Evolutionary conservation across 2,888 invertebrate species (phyloP), one percentile per base, ranked within the genome.

Genomic region (Pseudococcus viburni): DNA sequence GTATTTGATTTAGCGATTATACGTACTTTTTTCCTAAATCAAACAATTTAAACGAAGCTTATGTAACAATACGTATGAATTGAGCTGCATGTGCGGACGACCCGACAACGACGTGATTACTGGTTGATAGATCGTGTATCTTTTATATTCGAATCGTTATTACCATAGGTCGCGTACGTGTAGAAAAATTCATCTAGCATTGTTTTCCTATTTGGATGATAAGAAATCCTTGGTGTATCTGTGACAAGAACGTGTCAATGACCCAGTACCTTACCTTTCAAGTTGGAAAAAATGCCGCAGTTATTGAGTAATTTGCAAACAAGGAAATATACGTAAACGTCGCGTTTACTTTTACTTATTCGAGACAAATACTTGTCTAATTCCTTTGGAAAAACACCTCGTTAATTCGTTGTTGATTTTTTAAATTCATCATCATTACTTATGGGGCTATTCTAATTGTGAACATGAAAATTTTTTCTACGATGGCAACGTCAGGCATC

Each of bases 191-290:
- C 46, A 42, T 33, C 42, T 46, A 3, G 9, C 19, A 15, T 46
- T 83, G 80, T 46, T 83, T 83, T 46, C 46, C 46, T 46, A 83
- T 22, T 83, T 39, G 19, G n/a, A 83, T 46, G 19, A 42, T 42
- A 42, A 59, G 5, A 42, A 17, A n/a, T 83, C 80, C 80, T 77
- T 77, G 46, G 19, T 8, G 26, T 83, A 46, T 19, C 80, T 42
- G 39, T 46, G 80, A 83, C 80, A 83, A 46, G 17, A 83, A 83
- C 46, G n/a, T 46, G 46, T 83, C 80, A 46, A 83, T 19, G 80
- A 83, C 80, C 80, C 19, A 83, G 22, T 83, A 46, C 80, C 15
- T 19, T 8, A 46, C 80, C 15, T 19, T 8, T 42, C 6, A 8
- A 33, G 46, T 46, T 46, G 19, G 19, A 46, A 42, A 17, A 83